Evolutionary conservation across 1,140 invertebrate genomes (phyloP), one percentile per base, ranked within the genome.

Genomic region (Bombus fervidus): DNA sequence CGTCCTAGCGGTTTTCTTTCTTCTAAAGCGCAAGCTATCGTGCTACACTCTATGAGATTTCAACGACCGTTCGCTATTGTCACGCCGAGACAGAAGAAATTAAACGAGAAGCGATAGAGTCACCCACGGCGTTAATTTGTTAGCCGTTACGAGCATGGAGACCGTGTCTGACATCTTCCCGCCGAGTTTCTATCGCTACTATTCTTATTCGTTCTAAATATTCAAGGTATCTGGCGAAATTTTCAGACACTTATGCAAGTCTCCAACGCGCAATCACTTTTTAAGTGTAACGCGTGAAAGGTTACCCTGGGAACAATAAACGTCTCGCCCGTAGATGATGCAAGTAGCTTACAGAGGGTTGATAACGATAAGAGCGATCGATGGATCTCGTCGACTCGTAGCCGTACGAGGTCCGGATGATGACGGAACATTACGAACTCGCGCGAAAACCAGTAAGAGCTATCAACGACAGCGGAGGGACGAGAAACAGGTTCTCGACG

Each of bases 371-470:
- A 15, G 2, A 10, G 1, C 9, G 66, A 72, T 81, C 37, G 43
- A 69, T 10, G 22, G 31, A 41, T 34, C 43, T 64, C 37, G 68
- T 68, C 31, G 41, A 84, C 73, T 73, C 64, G 86, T 59, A 73
- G 64, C 66, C 64, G 34, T 9, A 43, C 76, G 77, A 75, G 64
- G 64, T 75, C 75, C 57, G 64, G 18, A 43, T 41, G 87, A 89
- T 83, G 88, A 82, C 88, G 88, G 86, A 86, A 89, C 76, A 78
- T 89, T 88, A 77, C 59, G 79, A 82, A 78, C 71, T 57, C 68
- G 84, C 72, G 80, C 68, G 88, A 81, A 86, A 89, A 89, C 80
- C 85, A 77, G 81, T 59, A 82, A 89, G 79, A 82, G 75, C 72
- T 80, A 80, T 86, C 71, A 75, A 59, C 84, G 79, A 81, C 43